phyloP scores from a whole-genome alignment of 2,888 invertebrate species.

The Agriotes lineatus region DNA sequence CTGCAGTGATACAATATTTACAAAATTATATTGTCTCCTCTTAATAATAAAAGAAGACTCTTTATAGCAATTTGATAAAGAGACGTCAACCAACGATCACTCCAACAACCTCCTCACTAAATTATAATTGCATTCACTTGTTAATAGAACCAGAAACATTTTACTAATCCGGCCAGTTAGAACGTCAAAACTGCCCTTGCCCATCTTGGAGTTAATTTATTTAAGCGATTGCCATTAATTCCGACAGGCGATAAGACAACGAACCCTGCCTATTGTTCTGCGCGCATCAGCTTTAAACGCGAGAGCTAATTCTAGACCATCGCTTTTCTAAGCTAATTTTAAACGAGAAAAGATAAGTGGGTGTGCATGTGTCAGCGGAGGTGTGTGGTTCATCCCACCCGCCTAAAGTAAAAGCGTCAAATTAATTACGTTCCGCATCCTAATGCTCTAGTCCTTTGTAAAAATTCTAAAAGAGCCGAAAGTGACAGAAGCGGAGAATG shows the following conservation, averaged over 20 bases:
- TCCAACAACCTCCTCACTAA: too few relatives aligned
- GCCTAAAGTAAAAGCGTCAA: slow-evolving; percentile 38
- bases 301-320: slow-evolving; percentile 27
- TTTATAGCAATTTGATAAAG: too few relatives aligned
- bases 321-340: slow-evolving; percentile 34
- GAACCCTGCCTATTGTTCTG: slow-evolving; percentile 9
- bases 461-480: not conserved
- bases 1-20: too few relatives aligned
- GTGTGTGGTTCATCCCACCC: slow-evolving; percentile 34
- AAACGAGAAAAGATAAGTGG: slow-evolving; percentile 41
- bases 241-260: not conserved
- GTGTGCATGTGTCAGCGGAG: slow-evolving; percentile 38
- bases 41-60: too few relatives aligned
- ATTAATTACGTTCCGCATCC: slow-evolving; percentile 28
- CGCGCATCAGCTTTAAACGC: slow-evolving; percentile 16
- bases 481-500: not conserved
- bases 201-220: too few relatives aligned
- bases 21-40: too few relatives aligned
- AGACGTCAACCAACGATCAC: too few relatives aligned
- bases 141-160: too few relatives aligned
- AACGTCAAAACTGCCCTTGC: too few relatives aligned
- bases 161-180: too few relatives aligned
- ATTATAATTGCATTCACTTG: too few relatives aligned
- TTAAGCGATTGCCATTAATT: not conserved
- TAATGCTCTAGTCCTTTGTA: not conserved